Percentiles rank a stretch among this genome's conserved stretches.
Evolutionary conservation across 2,113 vertebrate genomes (phyloP).

Genomic region (Phylloscopus whistleri): DNA sequence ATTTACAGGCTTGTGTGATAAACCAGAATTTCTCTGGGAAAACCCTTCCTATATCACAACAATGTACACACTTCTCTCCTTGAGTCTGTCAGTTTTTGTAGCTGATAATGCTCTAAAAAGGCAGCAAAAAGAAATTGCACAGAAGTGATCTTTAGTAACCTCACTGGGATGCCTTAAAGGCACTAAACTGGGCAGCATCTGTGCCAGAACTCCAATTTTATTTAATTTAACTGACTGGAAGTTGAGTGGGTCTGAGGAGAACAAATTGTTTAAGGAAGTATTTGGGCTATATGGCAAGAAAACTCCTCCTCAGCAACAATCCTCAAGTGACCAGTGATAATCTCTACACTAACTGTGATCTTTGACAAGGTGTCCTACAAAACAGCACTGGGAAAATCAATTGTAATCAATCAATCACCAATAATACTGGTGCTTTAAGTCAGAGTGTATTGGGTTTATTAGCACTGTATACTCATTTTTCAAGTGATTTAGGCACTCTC

Average conservation of each 20-base stretch:
- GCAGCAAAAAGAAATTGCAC: slow-evolving; percentile 32
- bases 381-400: background rate
- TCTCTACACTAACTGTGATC: background rate
- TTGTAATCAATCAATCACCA: background rate
- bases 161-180: slow-evolving; percentile 64
- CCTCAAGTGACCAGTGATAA: background rate
- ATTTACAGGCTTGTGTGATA: slow-evolving; percentile 67
- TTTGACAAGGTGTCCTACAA: background rate
- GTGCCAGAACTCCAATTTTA: background rate
- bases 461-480: background rate
- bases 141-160: background rate
- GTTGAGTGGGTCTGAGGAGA: background rate
- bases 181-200: slow-evolving; percentile 54
- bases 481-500: background rate
- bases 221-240: background rate
- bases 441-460: background rate
- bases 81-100: background rate
- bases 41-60: background rate
- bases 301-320: background rate
- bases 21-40: slow-evolving; percentile 58
- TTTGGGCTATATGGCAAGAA: background rate
- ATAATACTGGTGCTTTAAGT: background rate
- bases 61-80: slow-evolving; percentile 9
- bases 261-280: background rate
- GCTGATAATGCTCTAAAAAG: background rate